Evolutionary conservation across 2,113 vertebrate genomes (phyloP), one percentile per base, ranked within the genome.

Genomic region (Austrofundulus limnaeus): DNA sequence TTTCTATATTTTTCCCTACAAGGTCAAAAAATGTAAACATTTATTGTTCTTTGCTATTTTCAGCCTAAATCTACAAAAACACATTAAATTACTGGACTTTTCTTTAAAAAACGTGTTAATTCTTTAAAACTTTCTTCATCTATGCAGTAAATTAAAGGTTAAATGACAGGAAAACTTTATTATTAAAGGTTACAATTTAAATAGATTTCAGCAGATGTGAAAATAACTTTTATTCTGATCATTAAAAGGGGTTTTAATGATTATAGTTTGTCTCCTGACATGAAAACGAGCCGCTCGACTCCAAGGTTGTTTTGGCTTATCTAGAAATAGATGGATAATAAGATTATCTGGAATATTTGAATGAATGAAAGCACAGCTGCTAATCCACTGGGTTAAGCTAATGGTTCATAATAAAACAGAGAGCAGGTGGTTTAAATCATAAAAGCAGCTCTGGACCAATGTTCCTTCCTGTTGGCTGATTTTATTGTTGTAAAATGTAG

Each of bases 251-350:
- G 45, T 51, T 25, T n/a, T 39, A 23, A 43, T n/a, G 5, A 1
- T 61, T 3, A 21, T 55, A 17, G 5, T 38, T 50, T 19, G 6
- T 34, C 38, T 11, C 2, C 1, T 6, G 25, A 7, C 43, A 2
- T 11, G 47, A 47, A 78, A 58, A 58, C 41, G 47, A 51, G 55
- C 61, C 67, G 39, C 64, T 38, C 39, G 37, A 52, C 59, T 51
- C 49, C 25, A 74, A 81, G 75, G 83, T 86, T 80, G 64, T 69
- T 75, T 75, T 85, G 75, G 82, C 84, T 89, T 90, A 90, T 87
- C 82, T 83, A 84, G 19, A 85, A 90, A 90, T 90, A 88, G 87
- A 78, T 85, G 65, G 75, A 71, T 85, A 86, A 87, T 78, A 58
- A 77, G 87, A 85, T 91, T 89, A 90, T 89, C 77, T 49, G 23